Base-by-base conservation (phyloP, 2,888 invertebrate species). In the Mayetiola destructor region DNA sequence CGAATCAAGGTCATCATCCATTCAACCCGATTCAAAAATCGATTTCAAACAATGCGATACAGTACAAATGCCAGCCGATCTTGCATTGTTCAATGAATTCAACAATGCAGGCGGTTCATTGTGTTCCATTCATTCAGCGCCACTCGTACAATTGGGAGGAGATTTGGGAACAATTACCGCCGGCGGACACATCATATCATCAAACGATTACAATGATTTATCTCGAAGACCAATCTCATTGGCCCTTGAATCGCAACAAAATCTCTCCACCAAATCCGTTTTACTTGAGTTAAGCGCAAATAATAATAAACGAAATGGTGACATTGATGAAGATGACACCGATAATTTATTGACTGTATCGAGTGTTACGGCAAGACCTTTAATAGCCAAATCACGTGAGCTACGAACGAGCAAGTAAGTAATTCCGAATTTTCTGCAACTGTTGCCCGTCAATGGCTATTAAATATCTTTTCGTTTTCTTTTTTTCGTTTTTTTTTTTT, bases 341-440 rank as follows among this genome's bases (percentile, higher is more conserved):
- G 84, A 84, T 67, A 84, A 84, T 59, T 71, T 84, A 62, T 72
- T 84, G 69, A 84, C 84, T 20, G 79, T 84, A 55, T 84, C 84
- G 21, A 84, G 84, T 60, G 77, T 84, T 62, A 84, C 84, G 29
- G 84, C 83, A 18, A 74, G 83, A 32, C 84, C 84, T 32, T 73
- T 84, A 64, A 78, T 84, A 62, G 84, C 84, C 32, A 84, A 82
- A 60, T 81, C 82, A 1, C 75, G 78, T 55, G 80, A 81, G 61
- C 68, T 83, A 56, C 70, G 82, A 14, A 57, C 55, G 23, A 57
- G 36, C 39, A 58, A 58, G 59, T 59, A 57, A 18, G 42, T 27
- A 27, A 14, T 48, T 18, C 29, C 2, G 10, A 39, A n/a, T 37
- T 8, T 10, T 37, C 12, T 37, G 4, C 5, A 32, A 12, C 12